A percentile compares a stretch with the other conserved stretches of the same genome.
phyloP scores from a whole-genome alignment of 1,140 invertebrate species.

The Lithobius niger region DNA sequence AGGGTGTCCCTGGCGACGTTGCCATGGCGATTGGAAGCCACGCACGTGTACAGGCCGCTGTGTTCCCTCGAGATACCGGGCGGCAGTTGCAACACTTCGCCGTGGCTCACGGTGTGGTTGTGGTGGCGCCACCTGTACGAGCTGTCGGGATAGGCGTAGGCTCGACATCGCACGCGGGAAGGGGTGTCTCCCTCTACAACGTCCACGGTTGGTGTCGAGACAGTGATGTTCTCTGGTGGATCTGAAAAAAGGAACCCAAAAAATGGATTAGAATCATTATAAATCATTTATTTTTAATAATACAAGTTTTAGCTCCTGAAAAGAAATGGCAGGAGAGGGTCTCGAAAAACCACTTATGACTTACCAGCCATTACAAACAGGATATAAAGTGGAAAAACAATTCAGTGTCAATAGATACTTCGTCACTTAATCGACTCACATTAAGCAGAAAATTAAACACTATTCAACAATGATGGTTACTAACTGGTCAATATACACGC shows the following conservation, averaged over 20 bases:
- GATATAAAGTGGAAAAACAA: too few species aligned
- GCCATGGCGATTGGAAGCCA: slow-evolving; percentile 61
- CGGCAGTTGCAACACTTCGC: slow-evolving; percentile 41
- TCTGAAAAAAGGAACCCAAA: slow-evolving; percentile 40
- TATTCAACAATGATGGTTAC: too few species aligned
- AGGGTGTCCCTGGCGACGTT: slow-evolving; percentile 44
- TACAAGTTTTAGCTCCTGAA: too few species aligned
- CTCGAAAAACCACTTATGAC: too few species aligned
- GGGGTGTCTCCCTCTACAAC: slow-evolving; percentile 63
- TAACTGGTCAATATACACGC: too few species aligned
- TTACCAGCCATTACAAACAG: too few species aligned
- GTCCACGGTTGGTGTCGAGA: slow-evolving; percentile 51
- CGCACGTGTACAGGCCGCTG: slow-evolving; percentile 56
- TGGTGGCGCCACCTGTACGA: slow-evolving; percentile 47
- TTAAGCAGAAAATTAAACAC: too few species aligned
- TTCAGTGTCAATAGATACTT: too few species aligned
- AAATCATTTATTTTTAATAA: not conserved
- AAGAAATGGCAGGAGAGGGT: too few species aligned
- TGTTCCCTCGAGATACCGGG: slow-evolving; percentile 41
- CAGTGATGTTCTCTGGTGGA: slow-evolving; percentile 68
- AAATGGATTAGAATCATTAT: not conserved
- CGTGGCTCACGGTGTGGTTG: slow-evolving; percentile 33
- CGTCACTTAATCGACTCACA: too few species aligned
- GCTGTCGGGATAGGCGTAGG: slow-evolving; percentile 54
- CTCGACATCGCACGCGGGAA: slow-evolving; percentile 56